Percentiles rank a stretch among this genome's conserved stretches.
Evolutionary conservation across 2,888 invertebrate genomes (phyloP).

Genomic region (Hanleya hanleyi): DNA sequence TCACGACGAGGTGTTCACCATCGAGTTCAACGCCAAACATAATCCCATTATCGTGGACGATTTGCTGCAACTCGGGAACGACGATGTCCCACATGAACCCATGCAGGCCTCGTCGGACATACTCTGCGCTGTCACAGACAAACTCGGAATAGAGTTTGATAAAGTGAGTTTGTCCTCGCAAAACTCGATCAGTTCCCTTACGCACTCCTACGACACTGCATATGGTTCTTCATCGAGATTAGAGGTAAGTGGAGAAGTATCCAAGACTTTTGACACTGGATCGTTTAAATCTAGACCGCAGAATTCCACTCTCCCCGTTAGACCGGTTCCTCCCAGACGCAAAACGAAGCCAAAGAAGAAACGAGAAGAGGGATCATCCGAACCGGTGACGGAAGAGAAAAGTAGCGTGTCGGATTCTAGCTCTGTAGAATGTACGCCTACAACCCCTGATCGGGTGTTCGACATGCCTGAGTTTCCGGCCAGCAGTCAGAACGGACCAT

Average conservation of each 20-base stretch:
- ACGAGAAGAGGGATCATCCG: background rate
- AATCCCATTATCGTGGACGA: slow-evolving; percentile 41
- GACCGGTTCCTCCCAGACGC: background rate
- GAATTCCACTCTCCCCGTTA: background rate
- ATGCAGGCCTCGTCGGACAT: background rate
- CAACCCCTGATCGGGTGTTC: background rate
- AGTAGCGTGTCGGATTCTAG: background rate
- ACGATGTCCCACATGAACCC: background rate
- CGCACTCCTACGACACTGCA: too few relatives aligned
- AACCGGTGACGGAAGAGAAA: background rate
- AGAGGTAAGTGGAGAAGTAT: too few relatives aligned
- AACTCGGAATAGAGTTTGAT: background rate
- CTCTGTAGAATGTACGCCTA: background rate
- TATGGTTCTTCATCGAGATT: too few relatives aligned
- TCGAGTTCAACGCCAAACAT: background rate
- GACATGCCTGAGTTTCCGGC: background rate
- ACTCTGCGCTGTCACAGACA: background rate
- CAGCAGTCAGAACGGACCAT: background rate
- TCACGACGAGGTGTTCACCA: slow-evolving; percentile 55
- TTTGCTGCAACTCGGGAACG: slow-evolving; percentile 35
- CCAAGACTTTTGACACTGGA: too few relatives aligned
- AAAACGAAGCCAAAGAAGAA: background rate
- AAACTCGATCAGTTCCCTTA: too few relatives aligned
- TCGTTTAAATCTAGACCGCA: too few relatives aligned
- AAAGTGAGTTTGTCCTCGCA: background rate